phyloP scores from a whole-genome alignment of 2,113 vertebrate species.

The Patagioenas fasciata region DNA sequence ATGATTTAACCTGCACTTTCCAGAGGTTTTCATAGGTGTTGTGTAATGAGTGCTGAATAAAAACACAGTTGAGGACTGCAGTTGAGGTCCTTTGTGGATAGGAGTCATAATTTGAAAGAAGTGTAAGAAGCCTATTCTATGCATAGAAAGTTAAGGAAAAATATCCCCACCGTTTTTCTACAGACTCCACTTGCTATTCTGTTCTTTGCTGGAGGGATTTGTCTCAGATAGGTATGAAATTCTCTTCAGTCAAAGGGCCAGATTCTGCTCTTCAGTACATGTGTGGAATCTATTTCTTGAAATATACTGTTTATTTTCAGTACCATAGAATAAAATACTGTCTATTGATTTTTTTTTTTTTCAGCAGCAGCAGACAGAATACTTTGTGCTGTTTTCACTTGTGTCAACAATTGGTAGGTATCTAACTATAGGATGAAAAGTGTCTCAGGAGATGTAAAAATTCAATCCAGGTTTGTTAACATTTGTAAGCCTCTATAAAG shows the following conservation, averaged over 20 bases:
- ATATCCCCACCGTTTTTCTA: constrained; percentile 34
- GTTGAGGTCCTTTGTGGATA: constrained; percentile 53
- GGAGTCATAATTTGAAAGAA: constrained; percentile 69
- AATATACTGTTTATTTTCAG: constrained; percentile 38
- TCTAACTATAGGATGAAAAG: constrained; percentile 34
- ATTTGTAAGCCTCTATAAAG: constrained; percentile 9
- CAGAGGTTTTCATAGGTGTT: constrained; percentile 2
- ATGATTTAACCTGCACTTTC: constrained; percentile 19
- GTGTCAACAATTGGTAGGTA: constrained; percentile 45
- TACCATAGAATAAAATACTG: constrained; percentile 33
- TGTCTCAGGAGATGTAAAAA: constrained; percentile 33
- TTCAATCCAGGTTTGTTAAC: constrained; percentile 25
- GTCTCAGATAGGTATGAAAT: constrained; percentile 42
- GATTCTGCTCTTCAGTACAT: constrained; percentile 24
- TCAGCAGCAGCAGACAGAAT: neutral
- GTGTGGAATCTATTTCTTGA: constrained; percentile 43
- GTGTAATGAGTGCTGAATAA: constrained; percentile 36
- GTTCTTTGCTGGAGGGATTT: constrained; percentile 41
- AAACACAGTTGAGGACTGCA: neutral
- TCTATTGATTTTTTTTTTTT: constrained; percentile 34
- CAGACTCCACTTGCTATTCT: constrained; percentile 27
- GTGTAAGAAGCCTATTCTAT: constrained; percentile 60
- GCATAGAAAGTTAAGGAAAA: constrained; percentile 61
- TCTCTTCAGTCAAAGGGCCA: neutral
- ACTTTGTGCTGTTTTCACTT: constrained; percentile 34